Evolutionary conservation across 1,140 invertebrate species (phyloP).

Genomic region (Aricia agestis): DNA sequence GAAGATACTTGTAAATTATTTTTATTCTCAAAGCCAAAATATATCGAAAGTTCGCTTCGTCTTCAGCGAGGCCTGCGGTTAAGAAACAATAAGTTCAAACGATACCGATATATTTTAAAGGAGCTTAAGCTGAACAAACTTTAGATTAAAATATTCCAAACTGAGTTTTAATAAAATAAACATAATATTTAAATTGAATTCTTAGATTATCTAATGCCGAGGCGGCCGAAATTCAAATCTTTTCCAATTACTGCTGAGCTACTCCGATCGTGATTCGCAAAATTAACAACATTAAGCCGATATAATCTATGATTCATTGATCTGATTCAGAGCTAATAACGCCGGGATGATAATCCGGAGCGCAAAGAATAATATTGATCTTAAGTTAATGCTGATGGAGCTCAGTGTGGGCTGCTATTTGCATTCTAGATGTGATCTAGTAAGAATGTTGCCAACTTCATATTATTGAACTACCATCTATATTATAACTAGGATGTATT

Average conservation of each 20-base stretch:
- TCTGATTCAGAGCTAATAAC: constrained; percentile 33
- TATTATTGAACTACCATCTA: background rate
- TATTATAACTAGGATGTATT: background rate
- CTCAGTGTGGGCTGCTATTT: constrained; percentile 16
- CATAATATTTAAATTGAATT: constrained; percentile 1
- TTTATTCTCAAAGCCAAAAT: too few relatives aligned
- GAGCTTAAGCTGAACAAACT: background rate
- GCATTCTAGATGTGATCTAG: background rate
- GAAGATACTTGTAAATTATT: background rate
- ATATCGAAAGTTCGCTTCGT: too few relatives aligned
- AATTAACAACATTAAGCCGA: constrained; percentile 33
- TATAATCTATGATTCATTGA: constrained; percentile 35
- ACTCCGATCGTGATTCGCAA: constrained; percentile 32
- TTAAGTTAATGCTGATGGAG: constrained; percentile 16
- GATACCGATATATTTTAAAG: background rate
- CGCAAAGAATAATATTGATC: constrained; percentile 36
- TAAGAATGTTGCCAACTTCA: background rate
- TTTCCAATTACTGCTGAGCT: constrained; percentile 17
- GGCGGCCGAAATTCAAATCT: constrained; percentile 23
- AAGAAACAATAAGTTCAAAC: background rate
- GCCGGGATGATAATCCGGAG: constrained; percentile 25
- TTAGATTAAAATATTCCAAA: background rate
- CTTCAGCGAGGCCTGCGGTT: background rate
- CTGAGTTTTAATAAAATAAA: background rate
- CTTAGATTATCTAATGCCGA: background rate